Conservation (phyloP, 2,888 invertebrate species). For the Andricus quercusramuli region DNA sequence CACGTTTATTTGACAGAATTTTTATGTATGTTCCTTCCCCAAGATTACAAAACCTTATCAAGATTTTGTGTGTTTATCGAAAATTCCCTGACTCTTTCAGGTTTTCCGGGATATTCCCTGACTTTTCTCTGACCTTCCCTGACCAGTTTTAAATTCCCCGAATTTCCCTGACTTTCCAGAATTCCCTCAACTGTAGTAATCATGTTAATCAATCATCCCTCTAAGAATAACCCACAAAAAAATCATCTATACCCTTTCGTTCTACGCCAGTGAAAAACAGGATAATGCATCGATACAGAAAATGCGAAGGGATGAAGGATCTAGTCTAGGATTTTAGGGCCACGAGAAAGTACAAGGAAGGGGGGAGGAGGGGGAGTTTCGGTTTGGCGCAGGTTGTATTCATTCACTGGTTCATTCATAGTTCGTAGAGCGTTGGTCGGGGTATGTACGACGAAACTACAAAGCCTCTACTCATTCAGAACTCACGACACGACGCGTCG, state of each 20-base stretch:
- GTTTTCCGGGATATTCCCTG: too few relatives aligned
- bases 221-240: neutral
- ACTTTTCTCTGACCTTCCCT: too few relatives aligned
- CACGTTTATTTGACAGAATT: too few relatives aligned
- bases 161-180: too few relatives aligned
- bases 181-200: too few relatives aligned
- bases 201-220: neutral
- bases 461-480: conserved; percentile 68
- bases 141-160: too few relatives aligned
- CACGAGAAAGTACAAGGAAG: conserved; percentile 27
- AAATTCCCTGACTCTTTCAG: too few relatives aligned
- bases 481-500: conserved; percentile 61
- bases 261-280: neutral
- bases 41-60: too few relatives aligned
- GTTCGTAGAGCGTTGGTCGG: conserved; percentile 60
- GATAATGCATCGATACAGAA: conserved; percentile 41
- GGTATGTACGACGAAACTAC: conserved; percentile 50
- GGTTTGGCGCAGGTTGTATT: conserved; percentile 74
- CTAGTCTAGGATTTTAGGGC: conserved; percentile 37
- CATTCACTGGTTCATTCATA: conserved; percentile 73
- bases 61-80: too few relatives aligned
- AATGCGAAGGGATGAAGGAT: conserved; percentile 42
- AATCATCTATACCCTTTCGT: neutral
- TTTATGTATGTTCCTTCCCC: too few relatives aligned
- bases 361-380: conserved; percentile 35